phyloP scores from a whole-genome alignment of 2,888 invertebrate species.

The Zaprionus lineosus region DNA sequence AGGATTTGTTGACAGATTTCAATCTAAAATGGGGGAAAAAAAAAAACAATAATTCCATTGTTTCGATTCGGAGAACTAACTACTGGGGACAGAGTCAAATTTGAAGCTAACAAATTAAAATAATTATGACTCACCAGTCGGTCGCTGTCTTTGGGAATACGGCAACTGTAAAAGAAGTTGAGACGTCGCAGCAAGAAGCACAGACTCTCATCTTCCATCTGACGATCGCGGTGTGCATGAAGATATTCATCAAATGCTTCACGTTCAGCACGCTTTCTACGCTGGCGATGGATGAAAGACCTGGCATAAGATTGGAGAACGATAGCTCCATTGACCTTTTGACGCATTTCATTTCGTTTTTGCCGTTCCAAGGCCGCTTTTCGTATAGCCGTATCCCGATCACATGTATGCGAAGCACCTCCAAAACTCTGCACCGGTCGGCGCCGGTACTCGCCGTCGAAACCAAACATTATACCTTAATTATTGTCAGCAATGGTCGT shows the following conservation, averaged over 20 bases:
- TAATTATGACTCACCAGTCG: conserved; percentile 86
- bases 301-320: conserved; percentile 92
- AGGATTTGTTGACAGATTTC: conserved; percentile 82
- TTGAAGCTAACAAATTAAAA: too few species aligned
- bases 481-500: conserved; percentile 27
- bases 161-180: conserved; percentile 89
- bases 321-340: conserved; percentile 89
- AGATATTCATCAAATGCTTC: conserved; percentile 87
- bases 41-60: background rate
- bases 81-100: too few species aligned
- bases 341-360: conserved; percentile 92
- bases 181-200: conserved; percentile 86
- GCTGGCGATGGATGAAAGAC: conserved; percentile 88
- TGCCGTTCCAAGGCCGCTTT: conserved; percentile 93
- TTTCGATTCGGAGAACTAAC: too few species aligned
- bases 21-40: conserved; percentile 74
- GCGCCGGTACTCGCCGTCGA: conserved; percentile 94
- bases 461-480: conserved; percentile 86
- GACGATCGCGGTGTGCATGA: conserved; percentile 82
- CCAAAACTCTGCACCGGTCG: conserved; percentile 94
- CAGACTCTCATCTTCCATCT: conserved; percentile 83
- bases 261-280: conserved; percentile 87
- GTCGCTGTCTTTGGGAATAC: conserved; percentile 85
- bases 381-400: conserved; percentile 86
- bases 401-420: conserved; percentile 90